phyloP scores from a whole-genome alignment of 2,888 invertebrate species.

The Pyrrhia umbra region DNA sequence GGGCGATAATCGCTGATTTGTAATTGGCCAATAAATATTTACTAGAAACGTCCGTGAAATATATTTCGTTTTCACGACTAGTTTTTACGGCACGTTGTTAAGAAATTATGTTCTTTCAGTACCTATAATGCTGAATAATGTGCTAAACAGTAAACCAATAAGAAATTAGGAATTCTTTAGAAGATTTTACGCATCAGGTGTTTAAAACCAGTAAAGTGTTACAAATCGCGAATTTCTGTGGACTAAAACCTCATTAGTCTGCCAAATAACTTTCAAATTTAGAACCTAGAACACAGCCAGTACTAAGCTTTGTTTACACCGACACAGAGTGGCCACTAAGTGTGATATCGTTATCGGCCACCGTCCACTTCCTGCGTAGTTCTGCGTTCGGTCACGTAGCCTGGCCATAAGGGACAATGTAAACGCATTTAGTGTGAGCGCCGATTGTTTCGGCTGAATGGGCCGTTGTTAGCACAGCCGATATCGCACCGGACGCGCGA shows the following conservation, averaged over 20 bases:
- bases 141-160: not conserved
- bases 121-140: not conserved
- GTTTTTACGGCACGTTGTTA: constrained; percentile 37
- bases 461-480: constrained; percentile 60
- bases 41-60: constrained; percentile 46
- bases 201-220: not conserved
- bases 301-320: constrained; percentile 59
- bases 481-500: constrained; percentile 72
- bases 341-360: constrained; percentile 74
- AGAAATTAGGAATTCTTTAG: not conserved
- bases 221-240: constrained; percentile 1
- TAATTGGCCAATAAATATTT: constrained; percentile 64
- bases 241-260: constrained; percentile 11
- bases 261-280: constrained; percentile 44
- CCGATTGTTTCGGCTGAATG: constrained; percentile 66
- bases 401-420: constrained; percentile 71
- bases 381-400: constrained; percentile 73
- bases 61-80: constrained; percentile 45
- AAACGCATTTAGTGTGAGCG: constrained; percentile 63
- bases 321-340: constrained; percentile 55
- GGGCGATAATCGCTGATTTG: constrained; percentile 42
- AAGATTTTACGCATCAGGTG: not conserved
- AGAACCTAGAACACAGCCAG: constrained; percentile 39
- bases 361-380: constrained; percentile 70
- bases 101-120: constrained; percentile 27